A percentile compares a stretch with the other conserved stretches of the same genome.
phyloP scores from a whole-genome alignment of 1,140 invertebrate species.

The Diachasma alloeum region DNA sequence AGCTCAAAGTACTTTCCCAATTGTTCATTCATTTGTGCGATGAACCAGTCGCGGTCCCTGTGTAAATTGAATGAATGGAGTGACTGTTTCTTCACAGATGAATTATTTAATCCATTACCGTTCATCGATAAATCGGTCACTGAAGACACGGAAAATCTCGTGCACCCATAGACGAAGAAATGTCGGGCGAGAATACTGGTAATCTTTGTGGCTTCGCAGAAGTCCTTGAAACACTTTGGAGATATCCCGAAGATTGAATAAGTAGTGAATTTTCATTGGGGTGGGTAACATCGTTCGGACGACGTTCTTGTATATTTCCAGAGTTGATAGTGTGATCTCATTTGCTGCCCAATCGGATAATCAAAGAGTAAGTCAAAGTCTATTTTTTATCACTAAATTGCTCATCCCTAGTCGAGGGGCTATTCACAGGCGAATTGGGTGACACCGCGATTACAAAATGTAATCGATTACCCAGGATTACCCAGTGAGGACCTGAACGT shows the following conservation, averaged over 20 bases:
- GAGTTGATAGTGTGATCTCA: constrained; percentile 69
- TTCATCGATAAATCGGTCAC: constrained; percentile 81
- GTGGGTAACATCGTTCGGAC: constrained; percentile 80
- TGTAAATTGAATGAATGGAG: constrained; percentile 33
- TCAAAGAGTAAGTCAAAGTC: neutral
- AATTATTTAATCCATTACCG: constrained; percentile 59
- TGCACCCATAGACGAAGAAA: constrained; percentile 84
- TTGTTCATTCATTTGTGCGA: constrained; percentile 74
- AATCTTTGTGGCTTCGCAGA: constrained; percentile 76
- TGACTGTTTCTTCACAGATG: neutral
- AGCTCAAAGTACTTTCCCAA: constrained; percentile 79
- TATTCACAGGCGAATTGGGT: too few species aligned
- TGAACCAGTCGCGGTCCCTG: constrained; percentile 80
- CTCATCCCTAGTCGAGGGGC: too few species aligned
- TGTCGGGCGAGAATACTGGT: constrained; percentile 74
- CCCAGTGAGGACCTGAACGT: too few species aligned
- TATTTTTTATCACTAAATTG: too few species aligned
- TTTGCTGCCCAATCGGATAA: constrained; percentile 50
- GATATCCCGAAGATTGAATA: constrained; percentile 88
- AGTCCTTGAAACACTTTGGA: constrained; percentile 82
- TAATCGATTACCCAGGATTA: too few species aligned
- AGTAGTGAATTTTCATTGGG: constrained; percentile 87
- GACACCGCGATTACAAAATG: too few species aligned
- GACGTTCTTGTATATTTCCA: constrained; percentile 79
- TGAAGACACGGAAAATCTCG: constrained; percentile 84